Conservation (phyloP, 2,113 vertebrate genomes). For the Cettia cetti region DNA sequence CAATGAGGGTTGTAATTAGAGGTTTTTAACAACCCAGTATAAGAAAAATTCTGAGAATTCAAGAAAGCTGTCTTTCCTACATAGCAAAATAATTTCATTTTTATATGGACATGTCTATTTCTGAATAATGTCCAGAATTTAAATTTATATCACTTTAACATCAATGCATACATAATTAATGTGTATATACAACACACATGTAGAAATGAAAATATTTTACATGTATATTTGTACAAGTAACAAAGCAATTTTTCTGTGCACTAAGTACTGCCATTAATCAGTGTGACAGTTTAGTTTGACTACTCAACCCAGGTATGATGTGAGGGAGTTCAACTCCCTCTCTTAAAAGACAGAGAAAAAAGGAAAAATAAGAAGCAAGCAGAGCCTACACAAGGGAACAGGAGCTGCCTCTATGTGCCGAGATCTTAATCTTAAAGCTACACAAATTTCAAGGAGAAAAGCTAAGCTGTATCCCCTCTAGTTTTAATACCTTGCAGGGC, state of each 20-base stretch:
- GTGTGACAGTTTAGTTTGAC: background rate
- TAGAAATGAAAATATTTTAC: background rate
- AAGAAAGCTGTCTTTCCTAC: background rate
- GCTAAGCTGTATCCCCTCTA: background rate
- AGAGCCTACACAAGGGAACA: background rate
- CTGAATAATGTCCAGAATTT: background rate
- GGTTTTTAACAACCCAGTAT: background rate
- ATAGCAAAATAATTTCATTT: background rate
- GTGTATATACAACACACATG: background rate
- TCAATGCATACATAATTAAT: background rate
- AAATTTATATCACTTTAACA: background rate
- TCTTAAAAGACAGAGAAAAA: background rate
- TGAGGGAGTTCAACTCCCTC: background rate
- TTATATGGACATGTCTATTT: background rate
- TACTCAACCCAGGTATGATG: background rate
- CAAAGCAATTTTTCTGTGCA: background rate
- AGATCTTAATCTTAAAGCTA: background rate
- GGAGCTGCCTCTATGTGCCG: background rate
- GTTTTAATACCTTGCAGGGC: background rate
- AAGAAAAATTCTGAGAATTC: background rate
- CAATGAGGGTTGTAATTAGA: background rate
- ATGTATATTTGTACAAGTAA: background rate
- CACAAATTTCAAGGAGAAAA: background rate
- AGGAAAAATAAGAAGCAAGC: background rate
- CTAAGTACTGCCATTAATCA: background rate